Percentiles rank a stretch among this genome's conserved stretches.
Conservation (phyloP, 2,113 vertebrate species). For the Micronycteris hirsuta region DNA sequence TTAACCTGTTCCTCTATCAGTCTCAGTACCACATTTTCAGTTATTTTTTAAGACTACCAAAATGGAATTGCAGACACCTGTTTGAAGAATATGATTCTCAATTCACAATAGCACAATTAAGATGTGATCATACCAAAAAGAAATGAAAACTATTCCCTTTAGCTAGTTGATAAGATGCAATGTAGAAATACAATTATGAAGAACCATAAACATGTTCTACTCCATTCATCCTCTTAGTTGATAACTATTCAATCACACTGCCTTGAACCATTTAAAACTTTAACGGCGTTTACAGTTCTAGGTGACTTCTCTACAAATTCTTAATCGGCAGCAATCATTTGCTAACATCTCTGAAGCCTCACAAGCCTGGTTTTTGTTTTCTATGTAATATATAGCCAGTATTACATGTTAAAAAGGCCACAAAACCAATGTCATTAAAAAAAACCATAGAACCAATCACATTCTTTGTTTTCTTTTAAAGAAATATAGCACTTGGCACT, state of each 20-base stretch:
- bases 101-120: constrained; percentile 30
- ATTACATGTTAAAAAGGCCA: background rate
- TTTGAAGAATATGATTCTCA: constrained; percentile 3
- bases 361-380: constrained; percentile 15
- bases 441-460: background rate
- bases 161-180: background rate
- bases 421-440: background rate
- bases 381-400: background rate
- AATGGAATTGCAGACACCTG: background rate
- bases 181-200: background rate
- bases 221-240: background rate
- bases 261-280: background rate
- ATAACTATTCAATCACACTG: background rate
- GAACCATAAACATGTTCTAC: background rate
- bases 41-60: background rate
- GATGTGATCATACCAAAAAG: background rate
- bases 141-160: constrained; percentile 16
- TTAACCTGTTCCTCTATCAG: background rate
- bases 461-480: constrained; percentile 5
- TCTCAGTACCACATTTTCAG: background rate
- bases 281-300: constrained; percentile 3
- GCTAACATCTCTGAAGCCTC: constrained; percentile 14
- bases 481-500: background rate
- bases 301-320: background rate
- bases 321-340: constrained; percentile 42